A percentile compares a stretch with the other conserved stretches of the same genome.
Conservation (phyloP, 2,888 invertebrate genomes). For the Diloba caeruleocephala region DNA sequence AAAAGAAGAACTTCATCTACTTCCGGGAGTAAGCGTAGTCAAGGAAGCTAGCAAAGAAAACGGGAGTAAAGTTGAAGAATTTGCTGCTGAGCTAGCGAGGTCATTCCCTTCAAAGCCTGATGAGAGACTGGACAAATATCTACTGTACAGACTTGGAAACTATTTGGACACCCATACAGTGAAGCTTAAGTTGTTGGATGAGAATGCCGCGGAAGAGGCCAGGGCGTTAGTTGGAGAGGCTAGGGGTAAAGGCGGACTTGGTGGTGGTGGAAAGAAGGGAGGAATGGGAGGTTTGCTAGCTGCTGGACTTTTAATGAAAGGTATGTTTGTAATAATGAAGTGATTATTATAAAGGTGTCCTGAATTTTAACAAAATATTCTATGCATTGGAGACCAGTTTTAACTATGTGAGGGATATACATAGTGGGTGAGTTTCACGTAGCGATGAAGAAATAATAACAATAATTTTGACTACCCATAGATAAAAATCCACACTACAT, state of each 20-base stretch:
- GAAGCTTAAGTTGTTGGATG: constrained; percentile 92
- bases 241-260: constrained; percentile 84
- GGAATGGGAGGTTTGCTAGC: constrained; percentile 88
- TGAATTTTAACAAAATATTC: too few species aligned
- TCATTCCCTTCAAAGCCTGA: constrained; percentile 93
- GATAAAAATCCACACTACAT: too few species aligned
- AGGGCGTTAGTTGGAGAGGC: constrained; percentile 88
- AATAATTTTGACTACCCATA: too few species aligned
- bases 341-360: not conserved
- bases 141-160: constrained; percentile 91
- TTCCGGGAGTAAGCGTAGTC: constrained; percentile 91
- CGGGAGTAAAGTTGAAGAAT: constrained; percentile 91
- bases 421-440: too few species aligned
- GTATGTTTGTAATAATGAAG: constrained; percentile 65
- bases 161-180: constrained; percentile 93
- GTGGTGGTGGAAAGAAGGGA: constrained; percentile 82
- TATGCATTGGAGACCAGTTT: too few species aligned
- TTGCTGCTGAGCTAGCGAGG: constrained; percentile 92
- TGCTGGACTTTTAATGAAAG: constrained; percentile 91
- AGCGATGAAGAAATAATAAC: too few species aligned
- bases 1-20: constrained; percentile 77
- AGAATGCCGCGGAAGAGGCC: constrained; percentile 89
- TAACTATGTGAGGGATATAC: too few species aligned
- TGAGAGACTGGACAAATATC: constrained; percentile 92
- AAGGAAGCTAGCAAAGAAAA: constrained; percentile 87